These are phyloP conservation scores for Agriopis marginaria DNA, from an alignment of 2,888 invertebrate genomes.

Conservation along the genomic window DNA sequence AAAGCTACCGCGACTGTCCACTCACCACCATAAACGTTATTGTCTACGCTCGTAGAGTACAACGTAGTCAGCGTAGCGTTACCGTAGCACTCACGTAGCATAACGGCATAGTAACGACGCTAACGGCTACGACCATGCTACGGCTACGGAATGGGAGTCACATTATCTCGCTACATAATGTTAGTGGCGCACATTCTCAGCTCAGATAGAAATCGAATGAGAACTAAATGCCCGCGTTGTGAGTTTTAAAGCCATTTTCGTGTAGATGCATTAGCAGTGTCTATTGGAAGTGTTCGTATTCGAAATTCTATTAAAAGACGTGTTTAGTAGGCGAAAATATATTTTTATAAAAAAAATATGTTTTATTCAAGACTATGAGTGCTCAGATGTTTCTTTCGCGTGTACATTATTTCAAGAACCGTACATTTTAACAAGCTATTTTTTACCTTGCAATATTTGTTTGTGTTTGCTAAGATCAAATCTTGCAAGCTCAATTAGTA, in stretches of 20 bases:
- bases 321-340: too few species aligned
- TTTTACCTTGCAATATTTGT: too few species aligned
- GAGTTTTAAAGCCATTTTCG: constrained; percentile 16
- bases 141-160: constrained; percentile 29
- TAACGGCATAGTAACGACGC: constrained; percentile 21
- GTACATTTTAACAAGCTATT: too few species aligned
- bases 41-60: constrained; percentile 37
- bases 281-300: not conserved
- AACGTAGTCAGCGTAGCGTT: constrained; percentile 39
- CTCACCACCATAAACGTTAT: constrained; percentile 29
- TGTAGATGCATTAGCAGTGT: not conserved
- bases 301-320: too few species aligned
- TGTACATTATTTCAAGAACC: too few species aligned
- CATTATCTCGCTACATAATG: constrained; percentile 43
- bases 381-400: too few species aligned
- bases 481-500: too few species aligned
- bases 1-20: constrained; percentile 25
- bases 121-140: constrained; percentile 31
- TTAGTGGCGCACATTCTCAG: constrained; percentile 38
- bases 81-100: constrained; percentile 36
- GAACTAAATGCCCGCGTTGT: constrained; percentile 9
- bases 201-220: constrained; percentile 29
- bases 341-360: too few species aligned
- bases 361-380: too few species aligned
- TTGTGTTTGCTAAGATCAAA: too few species aligned